A percentile compares a stretch with the other conserved stretches of the same genome.
These are phyloP conservation scores for Pachyramphus minor DNA, from an alignment of 2,113 vertebrate species.

Conservation along the genomic window DNA sequence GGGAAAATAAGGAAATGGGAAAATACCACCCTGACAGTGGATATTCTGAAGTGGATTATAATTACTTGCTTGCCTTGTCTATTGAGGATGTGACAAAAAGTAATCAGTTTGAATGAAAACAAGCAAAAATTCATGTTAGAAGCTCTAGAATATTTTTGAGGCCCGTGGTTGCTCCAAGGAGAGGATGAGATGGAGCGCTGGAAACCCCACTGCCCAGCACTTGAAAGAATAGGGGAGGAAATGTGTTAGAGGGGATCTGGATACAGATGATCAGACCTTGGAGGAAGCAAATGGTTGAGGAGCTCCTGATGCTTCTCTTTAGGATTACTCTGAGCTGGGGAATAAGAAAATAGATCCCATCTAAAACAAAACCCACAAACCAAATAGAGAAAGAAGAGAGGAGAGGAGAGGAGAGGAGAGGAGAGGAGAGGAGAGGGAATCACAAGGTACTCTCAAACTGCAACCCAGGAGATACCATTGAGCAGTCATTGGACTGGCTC, in stretches of 20 bases:
- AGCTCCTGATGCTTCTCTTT: not conserved
- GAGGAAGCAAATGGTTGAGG: not conserved
- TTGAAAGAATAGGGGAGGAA: not conserved
- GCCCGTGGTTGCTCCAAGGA: not conserved
- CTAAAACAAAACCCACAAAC: not conserved
- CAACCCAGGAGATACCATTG: not conserved
- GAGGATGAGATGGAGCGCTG: not conserved
- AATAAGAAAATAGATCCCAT: not conserved
- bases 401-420: too few relatives aligned
- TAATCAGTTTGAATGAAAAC: not conserved
- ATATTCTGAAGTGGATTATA: not conserved
- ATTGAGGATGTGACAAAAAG: not conserved
- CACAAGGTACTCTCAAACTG: not conserved
- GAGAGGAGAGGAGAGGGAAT: rapidly evolving
- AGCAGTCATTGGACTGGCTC: not conserved
- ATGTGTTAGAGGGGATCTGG: not conserved
- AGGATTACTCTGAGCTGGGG: not conserved
- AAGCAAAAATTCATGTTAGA: not conserved
- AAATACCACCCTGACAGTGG: not conserved
- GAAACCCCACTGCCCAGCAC: not conserved
- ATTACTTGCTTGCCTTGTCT: not conserved
- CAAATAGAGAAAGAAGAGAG: not conserved
- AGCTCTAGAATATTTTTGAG: not conserved
- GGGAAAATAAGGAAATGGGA: not conserved
- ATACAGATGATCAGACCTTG: not conserved